These are phyloP conservation scores for Hippopotamus amphibius DNA, from an alignment of 2,113 vertebrate species.

Conservation along the genomic window DNA sequence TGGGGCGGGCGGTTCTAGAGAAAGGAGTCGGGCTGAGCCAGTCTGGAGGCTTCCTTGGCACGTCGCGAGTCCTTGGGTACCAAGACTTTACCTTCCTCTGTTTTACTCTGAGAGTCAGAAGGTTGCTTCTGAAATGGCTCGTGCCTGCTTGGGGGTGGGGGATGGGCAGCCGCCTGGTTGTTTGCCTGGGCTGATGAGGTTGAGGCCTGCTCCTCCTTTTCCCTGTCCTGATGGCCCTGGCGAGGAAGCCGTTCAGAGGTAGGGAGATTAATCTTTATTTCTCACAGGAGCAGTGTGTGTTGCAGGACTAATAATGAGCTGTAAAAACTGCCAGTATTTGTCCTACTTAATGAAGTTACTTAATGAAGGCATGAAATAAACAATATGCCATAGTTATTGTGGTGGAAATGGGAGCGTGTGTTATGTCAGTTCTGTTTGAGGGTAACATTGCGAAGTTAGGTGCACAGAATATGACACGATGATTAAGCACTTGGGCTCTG, in stretches of 20 bases:
- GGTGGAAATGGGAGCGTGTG: not conserved
- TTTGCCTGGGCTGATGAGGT: not conserved
- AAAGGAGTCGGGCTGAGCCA: too few species aligned
- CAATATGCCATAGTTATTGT: too few species aligned
- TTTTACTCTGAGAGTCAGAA: not conserved
- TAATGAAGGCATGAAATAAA: not conserved
- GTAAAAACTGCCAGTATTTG: not conserved
- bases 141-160: not conserved
- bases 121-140: not conserved
- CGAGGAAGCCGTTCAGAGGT: not conserved
- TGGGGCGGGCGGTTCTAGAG: not conserved
- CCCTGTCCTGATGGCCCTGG: not conserved
- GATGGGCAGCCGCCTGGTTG: not conserved
- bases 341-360: not conserved
- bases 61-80: rapidly evolving
- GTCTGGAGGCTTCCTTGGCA: not conserved
- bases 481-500: not conserved
- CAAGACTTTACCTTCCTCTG: too few species aligned
- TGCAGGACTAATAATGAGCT: not conserved
- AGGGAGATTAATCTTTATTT: not conserved
- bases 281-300: not conserved
- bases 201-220: not conserved
- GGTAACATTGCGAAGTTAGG: not conserved
- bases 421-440: not conserved
- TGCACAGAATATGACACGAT: not conserved